Evolutionary conservation across 92 coral and sea anemone species (phyloP).

Genomic region (Porites cylindrica): DNA sequence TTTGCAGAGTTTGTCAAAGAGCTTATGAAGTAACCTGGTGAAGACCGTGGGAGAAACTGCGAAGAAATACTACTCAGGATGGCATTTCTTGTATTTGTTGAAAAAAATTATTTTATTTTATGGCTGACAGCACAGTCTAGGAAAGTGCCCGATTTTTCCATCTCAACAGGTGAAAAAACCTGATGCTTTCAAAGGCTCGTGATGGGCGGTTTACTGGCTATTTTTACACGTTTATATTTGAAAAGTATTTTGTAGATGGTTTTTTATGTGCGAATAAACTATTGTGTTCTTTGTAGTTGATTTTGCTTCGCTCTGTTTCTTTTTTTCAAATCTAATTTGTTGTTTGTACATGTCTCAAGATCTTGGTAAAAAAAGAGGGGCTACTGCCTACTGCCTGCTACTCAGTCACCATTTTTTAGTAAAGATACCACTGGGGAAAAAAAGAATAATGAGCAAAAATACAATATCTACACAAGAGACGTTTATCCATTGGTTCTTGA

Average conservation of each 20-base stretch:
- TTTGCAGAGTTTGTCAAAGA: slow-evolving; percentile 68
- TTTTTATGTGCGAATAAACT: slow-evolving; percentile 28
- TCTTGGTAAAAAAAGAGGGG: too few relatives aligned
- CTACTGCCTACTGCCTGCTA: too few relatives aligned
- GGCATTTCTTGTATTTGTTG: slow-evolving; percentile 7
- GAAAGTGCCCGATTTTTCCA: neutral
- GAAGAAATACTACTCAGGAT: slow-evolving; percentile 18
- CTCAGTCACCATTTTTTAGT: too few relatives aligned
- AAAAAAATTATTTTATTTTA: slow-evolving; percentile 6
- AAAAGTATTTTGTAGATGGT: slow-evolving; percentile 22
- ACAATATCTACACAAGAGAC: too few relatives aligned
- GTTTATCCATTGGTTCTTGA: too few relatives aligned
- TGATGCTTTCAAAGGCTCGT: slow-evolving; percentile 4
- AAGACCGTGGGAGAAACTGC: neutral
- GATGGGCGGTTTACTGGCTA: too few relatives aligned
- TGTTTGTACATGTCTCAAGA: too few relatives aligned
- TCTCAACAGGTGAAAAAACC: neutral
- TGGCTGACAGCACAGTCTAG: neutral
- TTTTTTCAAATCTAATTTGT: neutral
- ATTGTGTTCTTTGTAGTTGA: neutral
- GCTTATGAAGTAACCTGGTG: slow-evolving; percentile 41
- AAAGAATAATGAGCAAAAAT: too few relatives aligned
- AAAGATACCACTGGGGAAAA: too few relatives aligned
- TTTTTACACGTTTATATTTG: too few relatives aligned
- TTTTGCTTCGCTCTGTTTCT: neutral